A percentile compares a stretch with the other conserved stretches of the same genome.
phyloP scores from a whole-genome alignment of 2,888 invertebrate genomes.

The Melanotus villosus region DNA sequence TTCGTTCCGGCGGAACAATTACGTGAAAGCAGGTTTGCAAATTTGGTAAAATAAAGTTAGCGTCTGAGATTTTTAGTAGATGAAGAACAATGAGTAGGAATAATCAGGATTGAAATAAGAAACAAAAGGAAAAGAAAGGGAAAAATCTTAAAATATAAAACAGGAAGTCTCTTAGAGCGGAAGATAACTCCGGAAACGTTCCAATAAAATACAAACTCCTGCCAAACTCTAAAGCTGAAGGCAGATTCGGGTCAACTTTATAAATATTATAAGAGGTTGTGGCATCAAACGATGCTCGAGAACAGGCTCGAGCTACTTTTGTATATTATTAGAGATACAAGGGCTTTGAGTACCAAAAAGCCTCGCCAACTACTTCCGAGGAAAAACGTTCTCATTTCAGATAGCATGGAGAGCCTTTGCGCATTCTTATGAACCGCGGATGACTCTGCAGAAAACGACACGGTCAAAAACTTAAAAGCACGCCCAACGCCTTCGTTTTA shows the following conservation, averaged over 20 bases:
- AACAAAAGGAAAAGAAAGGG: too few relatives aligned
- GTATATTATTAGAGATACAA: conserved; percentile 41
- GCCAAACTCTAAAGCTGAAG: conserved; percentile 40
- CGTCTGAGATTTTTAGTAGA: neutral
- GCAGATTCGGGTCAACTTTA: conserved; percentile 44
- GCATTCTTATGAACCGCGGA: neutral
- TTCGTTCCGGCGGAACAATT: neutral
- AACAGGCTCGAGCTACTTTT: conserved; percentile 35
- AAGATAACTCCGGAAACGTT: conserved; percentile 41
- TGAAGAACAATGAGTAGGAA: neutral
- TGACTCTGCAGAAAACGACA: too few relatives aligned
- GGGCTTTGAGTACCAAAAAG: conserved; percentile 32
- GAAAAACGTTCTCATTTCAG: conserved; percentile 14
- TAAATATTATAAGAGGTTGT: conserved; percentile 40
- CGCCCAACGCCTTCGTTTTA: neutral
- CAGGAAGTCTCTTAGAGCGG: conserved; percentile 33
- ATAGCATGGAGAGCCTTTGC: neutral
- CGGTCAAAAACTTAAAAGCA: neutral
- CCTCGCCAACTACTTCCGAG: conserved; percentile 27
- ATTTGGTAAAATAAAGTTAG: neutral
- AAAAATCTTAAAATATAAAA: conserved; percentile 35
- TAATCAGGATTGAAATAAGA: neutral
- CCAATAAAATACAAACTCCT: conserved; percentile 42
- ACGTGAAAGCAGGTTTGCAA: neutral
- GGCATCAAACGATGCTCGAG: conserved; percentile 37